Evolutionary conservation across 2,797 vertebrate genomes (phyloP), one percentile per base, ranked within the genome.

Genomic region (Brotula barbata): DNA sequence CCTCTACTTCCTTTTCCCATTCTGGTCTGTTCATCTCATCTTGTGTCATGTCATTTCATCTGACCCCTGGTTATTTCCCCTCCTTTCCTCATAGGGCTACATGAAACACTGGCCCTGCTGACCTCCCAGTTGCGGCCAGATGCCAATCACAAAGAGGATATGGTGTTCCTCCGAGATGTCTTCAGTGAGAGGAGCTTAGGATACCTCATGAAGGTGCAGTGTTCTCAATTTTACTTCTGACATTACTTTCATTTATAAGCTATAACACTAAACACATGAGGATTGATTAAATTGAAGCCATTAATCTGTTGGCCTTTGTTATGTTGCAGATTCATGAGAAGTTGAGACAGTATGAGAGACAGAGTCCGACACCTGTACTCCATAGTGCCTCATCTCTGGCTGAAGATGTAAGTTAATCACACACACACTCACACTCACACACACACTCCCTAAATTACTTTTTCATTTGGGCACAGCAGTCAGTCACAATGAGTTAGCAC

Each of bases 111-210:
- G 88, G 96, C 96, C 42, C 91, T 98, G 75, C 86, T 98, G 89
- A 98, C 96, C 25, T 95, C 95, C 71, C 96, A 97, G 87, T 90
- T 98, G 64, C 81, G 93, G 70, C 96, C 96, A 0, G 95, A 96
- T 75, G 96, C 95, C 71, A 96, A 96, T 77, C 95, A 97, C 83
- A 95, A 95, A 75, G 96, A 96, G 74, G 96, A 98, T 80, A 94
- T 97, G 92, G 93, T 95, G 67, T 98, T 98, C 87, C 92, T 98
- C 62, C 92, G 89, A 70, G 93, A 96, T 0, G 94, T 98, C 68
- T 98, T 98, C 91, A 97, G 96, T 54, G 96, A 98, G 78, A 94
- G 91, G 76, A 96, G 96, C 82, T 88, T 98, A 76, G 86, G 90
- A 63, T 97, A 94, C 66, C 85, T 98, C 47, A 96, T 98, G 94